These are phyloP conservation scores for Cataglyphis albicans DNA, from an alignment of 2,888 invertebrate genomes.

Conservation along the genomic window DNA sequence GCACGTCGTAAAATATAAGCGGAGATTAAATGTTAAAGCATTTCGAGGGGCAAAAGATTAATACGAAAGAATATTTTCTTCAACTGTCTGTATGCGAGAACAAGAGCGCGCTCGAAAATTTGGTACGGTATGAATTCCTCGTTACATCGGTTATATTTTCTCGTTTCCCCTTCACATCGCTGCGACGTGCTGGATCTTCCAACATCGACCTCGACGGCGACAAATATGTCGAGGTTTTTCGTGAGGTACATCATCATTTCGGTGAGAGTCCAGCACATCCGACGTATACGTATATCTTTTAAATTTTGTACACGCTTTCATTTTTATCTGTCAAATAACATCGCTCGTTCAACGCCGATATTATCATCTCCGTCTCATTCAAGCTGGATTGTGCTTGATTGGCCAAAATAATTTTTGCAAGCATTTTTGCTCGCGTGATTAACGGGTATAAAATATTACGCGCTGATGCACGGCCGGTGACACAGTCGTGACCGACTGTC, in stretches of 20 bases:
- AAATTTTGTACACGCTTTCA: slow-evolving; percentile 63
- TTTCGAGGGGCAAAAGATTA: background rate
- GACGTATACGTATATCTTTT: slow-evolving; percentile 46
- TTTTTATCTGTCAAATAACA: slow-evolving; percentile 59
- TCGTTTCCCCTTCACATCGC: slow-evolving; percentile 44
- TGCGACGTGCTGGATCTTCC: slow-evolving; percentile 53
- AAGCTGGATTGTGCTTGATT: slow-evolving; percentile 53
- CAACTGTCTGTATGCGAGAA: slow-evolving; percentile 11
- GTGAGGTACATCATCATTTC: slow-evolving; percentile 71
- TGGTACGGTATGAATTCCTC: slow-evolving; percentile 38
- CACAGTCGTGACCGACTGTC: slow-evolving; percentile 16
- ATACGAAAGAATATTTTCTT: slow-evolving; percentile 11
- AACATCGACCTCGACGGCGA: slow-evolving; percentile 52
- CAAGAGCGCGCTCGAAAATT: slow-evolving; percentile 38
- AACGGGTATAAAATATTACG: slow-evolving; percentile 46
- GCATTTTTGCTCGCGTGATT: slow-evolving; percentile 22
- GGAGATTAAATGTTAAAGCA: background rate
- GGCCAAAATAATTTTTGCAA: slow-evolving; percentile 42
- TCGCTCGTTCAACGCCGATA: slow-evolving; percentile 60
- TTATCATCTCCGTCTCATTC: slow-evolving; percentile 35
- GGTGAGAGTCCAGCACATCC: slow-evolving; percentile 34
- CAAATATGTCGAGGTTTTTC: slow-evolving; percentile 72
- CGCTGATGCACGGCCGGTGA: slow-evolving; percentile 4
- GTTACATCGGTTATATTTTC: slow-evolving; percentile 54
- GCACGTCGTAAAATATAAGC: background rate